Conservation (phyloP, 2,888 invertebrate species). For the Anaspis maculata region DNA sequence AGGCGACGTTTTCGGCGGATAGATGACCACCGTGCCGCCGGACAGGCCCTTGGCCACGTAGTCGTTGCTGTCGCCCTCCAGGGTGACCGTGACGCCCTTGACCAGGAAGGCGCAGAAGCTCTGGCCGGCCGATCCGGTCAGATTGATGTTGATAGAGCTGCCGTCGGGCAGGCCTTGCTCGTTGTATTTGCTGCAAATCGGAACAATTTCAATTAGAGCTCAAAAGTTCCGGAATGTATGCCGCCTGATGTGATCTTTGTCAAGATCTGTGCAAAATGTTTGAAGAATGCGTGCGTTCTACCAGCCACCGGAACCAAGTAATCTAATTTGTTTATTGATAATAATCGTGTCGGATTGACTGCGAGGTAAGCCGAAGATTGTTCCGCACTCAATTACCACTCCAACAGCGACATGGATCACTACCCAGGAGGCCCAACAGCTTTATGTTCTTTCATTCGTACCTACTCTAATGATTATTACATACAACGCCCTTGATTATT, state of each 20-base stretch:
- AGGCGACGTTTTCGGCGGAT: constrained; percentile 76
- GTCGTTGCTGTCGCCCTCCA: constrained; percentile 97
- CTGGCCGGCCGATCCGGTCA: constrained; percentile 94
- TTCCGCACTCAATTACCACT: too few species aligned
- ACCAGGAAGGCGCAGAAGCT: constrained; percentile 97
- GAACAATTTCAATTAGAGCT: constrained; percentile 2
- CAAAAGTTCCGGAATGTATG: constrained; percentile 1
- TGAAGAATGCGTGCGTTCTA: too few species aligned
- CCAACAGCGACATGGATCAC: too few species aligned
- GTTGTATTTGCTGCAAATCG: constrained; percentile 63
- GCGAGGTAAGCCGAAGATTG: too few species aligned
- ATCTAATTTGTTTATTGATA: too few species aligned
- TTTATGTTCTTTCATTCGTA: too few species aligned
- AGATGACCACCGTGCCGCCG: constrained; percentile 89
- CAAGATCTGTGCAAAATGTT: neutral
- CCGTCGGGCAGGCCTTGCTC: constrained; percentile 78
- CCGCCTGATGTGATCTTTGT: too few species aligned
- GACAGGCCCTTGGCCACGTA: constrained; percentile 90
- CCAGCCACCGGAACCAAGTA: too few species aligned
- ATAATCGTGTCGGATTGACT: too few species aligned
- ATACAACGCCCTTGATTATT: too few species aligned
- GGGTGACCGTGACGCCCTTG: constrained; percentile 77
- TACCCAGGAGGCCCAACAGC: too few species aligned
- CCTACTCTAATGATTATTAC: too few species aligned
- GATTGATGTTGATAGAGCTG: constrained; percentile 65